Evolutionary conservation across 2,888 invertebrate genomes (phyloP), one percentile per base, ranked within the genome.

Genomic region (Spodoptera littoralis): DNA sequence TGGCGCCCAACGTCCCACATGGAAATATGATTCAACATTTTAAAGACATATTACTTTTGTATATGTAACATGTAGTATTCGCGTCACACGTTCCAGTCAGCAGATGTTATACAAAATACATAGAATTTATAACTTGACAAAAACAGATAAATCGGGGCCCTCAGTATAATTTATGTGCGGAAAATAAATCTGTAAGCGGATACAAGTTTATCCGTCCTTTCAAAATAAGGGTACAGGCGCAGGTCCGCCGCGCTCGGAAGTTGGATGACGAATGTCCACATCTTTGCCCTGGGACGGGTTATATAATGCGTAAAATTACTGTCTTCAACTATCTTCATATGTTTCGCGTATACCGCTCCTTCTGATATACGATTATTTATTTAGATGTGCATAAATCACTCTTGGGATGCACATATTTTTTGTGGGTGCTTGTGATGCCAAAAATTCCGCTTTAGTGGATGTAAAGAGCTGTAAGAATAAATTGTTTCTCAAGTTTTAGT

Each of bases 221-320:
- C 86, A 88, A 89, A 90, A 90, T 87, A 89, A 84, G 86, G 87
- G 85, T 84, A 86, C 79, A 82, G 75, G 81, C 78, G 83, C 73
- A 83, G 80, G 87, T 86, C 86, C 84, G 84, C 82, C 77, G 74
- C 79, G 76, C 81, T 73, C 83, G 87, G 85, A 88, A 87, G 86
- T 84, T 79, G 85, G 86, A 90, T 92, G 93, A 93, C 89, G 90
- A 91, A 93, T 93, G 90, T 78, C 86, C 86, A 80, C 84, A 83
- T 88, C 79, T 88, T 84, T 84, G 84, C 83, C 85, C 67, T 81
- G 83, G 84, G 92, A 92, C 92, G 87, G 91, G 91, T 88, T 90
- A 92, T 87, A 92, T 93, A 92, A 92, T 87, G 92, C 92, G 92
- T 89, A 90, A 93, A 93, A 93, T 93, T 90, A 92, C 90, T 86